Base-by-base conservation (phyloP, 2,797 vertebrate genomes). In the Pseudochaenichthys georgianus region DNA sequence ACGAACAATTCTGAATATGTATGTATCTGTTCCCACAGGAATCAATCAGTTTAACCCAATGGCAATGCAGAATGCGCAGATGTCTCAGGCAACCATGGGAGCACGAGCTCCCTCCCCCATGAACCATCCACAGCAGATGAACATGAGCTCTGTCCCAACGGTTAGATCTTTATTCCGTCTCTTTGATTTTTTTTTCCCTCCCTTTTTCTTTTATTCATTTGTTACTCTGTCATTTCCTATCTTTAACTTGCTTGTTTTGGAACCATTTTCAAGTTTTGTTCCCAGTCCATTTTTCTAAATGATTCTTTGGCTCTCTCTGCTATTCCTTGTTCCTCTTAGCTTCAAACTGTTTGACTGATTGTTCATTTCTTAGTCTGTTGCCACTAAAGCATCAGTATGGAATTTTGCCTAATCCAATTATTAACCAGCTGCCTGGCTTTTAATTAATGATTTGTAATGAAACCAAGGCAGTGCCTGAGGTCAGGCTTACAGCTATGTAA, bases 61-160 rank as follows among this genome's bases (percentile, higher is more conserved):
- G 94, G 94, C 97, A 85, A 96, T 98, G 96, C 97, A 96, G 91
- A 99, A 96, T 65, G 95, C 97, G 65, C 97, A 96, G 93, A 96
- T 99, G 95, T 95, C 97, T 76, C 96, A 96, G 88, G 92, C 97
- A 46, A 95, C 97, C 47, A 91, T 98, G 94, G 97, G 96, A 81
- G 92, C 96, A 0, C 97, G 97, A 9, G 95, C 97, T 23, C 95
- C 96, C 31, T 99, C 98, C 77, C 97, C 97, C 1, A 97, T 98
- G 96, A 99, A 94, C 95, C 98, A 98, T 86, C 94, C 96, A 6
- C 97, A 96, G 70, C 98, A 97, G 78, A 97, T 99, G 93, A 99
- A 95, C 96, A 96, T 99, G 95, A 95, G 95, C 90, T 95, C 97
- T 0, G 96, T 97, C 80, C 95, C 97, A 50, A 89, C 95, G 92